Evolutionary conservation across 35 echinoderm and acorn worm species (phyloP), one percentile per base, ranked within the genome.

Genomic region (Heliocidaris tuberculata): DNA sequence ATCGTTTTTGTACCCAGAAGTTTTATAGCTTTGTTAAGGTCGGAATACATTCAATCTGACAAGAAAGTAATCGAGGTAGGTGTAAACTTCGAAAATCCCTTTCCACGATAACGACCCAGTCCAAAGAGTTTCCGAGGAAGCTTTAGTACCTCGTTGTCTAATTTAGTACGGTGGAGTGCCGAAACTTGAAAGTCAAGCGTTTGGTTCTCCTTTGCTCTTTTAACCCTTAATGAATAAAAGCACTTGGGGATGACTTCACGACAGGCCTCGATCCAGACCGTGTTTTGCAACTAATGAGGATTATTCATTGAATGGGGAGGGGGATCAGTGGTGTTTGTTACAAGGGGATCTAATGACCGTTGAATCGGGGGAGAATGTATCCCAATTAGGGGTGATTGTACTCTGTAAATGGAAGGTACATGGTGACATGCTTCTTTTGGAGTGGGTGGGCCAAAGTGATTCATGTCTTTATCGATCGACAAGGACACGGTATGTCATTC

Each of bases 401-500:
- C 87, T 47, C 31, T 32, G 7, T 17, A 47, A 89, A 89, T 48
- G 31, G 87, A 48, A 89, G 47, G 30, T 47, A 48, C 87, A 48
- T 86, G 21, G 89, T 31, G 32, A 91, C 89, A 91, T 93, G 50
- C 13, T 59, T 30, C 91, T 49, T 50, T 24, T n/a, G 5, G 91
- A 59, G 91, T 93, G 91, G 91, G 91, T 93, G 91, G 47, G 47
- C 91, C 4, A 24, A 48, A 48, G 91, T 93, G 87, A 93, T 93
- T 93, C 47, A 93, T 93, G 91, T 93, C 91, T 48, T 47, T 89
- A 35, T 47, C 87, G 31, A 89, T 89, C 87, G 87, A 89, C 87
- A 89, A 78, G 65, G 65, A 19, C 65, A 78, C 65, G 21, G 6
- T 19, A 5, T 78, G 21, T 78, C 65, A 78, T 78, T 78, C 65